Conservation (phyloP, 2,888 invertebrate species). For the Oscheius sp. region DNA sequence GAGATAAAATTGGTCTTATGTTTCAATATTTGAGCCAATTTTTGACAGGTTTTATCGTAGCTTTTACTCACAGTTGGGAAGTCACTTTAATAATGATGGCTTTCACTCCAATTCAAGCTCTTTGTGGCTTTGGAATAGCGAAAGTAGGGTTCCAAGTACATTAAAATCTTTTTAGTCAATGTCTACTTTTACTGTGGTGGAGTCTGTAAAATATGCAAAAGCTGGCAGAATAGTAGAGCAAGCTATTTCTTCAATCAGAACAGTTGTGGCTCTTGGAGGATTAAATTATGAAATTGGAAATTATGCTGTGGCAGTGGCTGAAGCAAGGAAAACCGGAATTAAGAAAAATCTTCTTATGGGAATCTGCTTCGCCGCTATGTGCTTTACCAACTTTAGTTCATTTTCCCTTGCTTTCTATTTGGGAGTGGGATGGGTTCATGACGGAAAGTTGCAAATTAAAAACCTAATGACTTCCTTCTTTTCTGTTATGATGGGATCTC, state of each 20-base stretch:
- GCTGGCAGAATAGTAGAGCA: conserved; percentile 70
- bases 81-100: conserved; percentile 70
- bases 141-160: too few relatives aligned
- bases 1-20: conserved; percentile 68
- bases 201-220: conserved; percentile 69
- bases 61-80: conserved; percentile 68
- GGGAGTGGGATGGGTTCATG: conserved; percentile 70
- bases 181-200: conserved; percentile 72
- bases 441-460: too few relatives aligned
- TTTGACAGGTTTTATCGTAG: conserved; percentile 64
- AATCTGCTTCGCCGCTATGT: conserved; percentile 53
- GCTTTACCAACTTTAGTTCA: conserved; percentile 47
- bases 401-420: conserved; percentile 64
- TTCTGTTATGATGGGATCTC: conserved; percentile 81
- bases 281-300: conserved; percentile 62
- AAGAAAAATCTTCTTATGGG: conserved; percentile 68
- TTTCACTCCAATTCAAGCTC: conserved; percentile 64
- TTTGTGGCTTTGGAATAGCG: conserved; percentile 60
- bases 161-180: conserved; percentile 70
- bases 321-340: conserved; percentile 71
- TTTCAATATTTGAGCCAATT: conserved; percentile 61
- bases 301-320: conserved; percentile 59
- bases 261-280: conserved; percentile 69
- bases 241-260: conserved; percentile 65
- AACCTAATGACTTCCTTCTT: too few relatives aligned